A percentile compares a stretch with the other conserved stretches of the same genome.
Evolutionary conservation across 2,113 vertebrate genomes (phyloP).

Genomic region (Oncorhynchus mykiss): DNA sequence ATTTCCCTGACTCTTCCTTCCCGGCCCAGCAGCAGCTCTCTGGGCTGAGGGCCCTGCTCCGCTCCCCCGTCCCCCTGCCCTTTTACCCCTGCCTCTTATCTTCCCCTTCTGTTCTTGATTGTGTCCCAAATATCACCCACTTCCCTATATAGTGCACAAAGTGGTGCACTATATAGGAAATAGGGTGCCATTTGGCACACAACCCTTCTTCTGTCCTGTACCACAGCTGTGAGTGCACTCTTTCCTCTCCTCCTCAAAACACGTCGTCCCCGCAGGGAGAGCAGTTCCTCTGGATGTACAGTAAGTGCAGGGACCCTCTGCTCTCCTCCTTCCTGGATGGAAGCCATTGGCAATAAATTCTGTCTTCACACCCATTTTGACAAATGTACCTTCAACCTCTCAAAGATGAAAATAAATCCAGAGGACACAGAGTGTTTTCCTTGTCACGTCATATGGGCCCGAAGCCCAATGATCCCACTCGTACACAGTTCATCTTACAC

Average conservation of each 20-base stretch:
- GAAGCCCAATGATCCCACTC: no score
- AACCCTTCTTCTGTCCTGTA: conserved; percentile 66
- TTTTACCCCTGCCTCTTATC: conserved; percentile 31
- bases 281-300: conserved; percentile 73
- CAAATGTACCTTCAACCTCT: conserved; percentile 71
- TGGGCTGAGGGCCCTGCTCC: conserved; percentile 62
- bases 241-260: conserved; percentile 72
- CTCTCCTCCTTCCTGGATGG: conserved; percentile 76
- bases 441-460: conserved; percentile 5
- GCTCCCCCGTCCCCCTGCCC: conserved; percentile 28
- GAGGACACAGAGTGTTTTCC: conserved; percentile 72
- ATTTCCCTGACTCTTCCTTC: conserved; percentile 81
- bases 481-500: no score
- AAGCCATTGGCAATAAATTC: conserved; percentile 83
- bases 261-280: conserved; percentile 66
- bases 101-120: conserved; percentile 58
- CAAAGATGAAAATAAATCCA: conserved; percentile 72
- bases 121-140: no score
- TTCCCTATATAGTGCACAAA: no score
- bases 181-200: no score
- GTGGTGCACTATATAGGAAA: no score
- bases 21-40: conserved; percentile 65
- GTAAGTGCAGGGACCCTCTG: conserved; percentile 62
- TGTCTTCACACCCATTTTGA: conserved; percentile 82
- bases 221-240: conserved; percentile 55